Conservation (phyloP, 2,113 vertebrate species). For the Perca fluviatilis region DNA sequence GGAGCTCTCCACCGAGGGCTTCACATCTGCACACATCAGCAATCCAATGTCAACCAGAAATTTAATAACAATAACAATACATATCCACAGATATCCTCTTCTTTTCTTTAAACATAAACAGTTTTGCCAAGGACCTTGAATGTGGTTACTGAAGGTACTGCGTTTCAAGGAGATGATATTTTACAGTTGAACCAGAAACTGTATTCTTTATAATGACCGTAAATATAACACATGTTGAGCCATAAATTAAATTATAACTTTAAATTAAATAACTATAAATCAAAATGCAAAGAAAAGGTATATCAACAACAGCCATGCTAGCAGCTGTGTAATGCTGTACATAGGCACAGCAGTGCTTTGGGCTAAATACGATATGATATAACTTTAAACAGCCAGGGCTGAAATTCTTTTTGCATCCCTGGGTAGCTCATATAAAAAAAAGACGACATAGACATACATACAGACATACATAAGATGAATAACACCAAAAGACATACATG, state of each 20-base stretch:
- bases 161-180: too few relatives aligned
- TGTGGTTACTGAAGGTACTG: not conserved
- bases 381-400: too few relatives aligned
- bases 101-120: not conserved
- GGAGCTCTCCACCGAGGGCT: constrained; percentile 51
- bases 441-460: too few relatives aligned
- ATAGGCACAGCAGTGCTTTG: not conserved
- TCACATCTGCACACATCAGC: constrained; percentile 64
- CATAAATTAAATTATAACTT: too few relatives aligned
- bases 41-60: not conserved
- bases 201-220: not conserved
- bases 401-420: too few relatives aligned
- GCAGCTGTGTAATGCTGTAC: not conserved
- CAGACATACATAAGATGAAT: too few relatives aligned
- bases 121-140: not conserved
- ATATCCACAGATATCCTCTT: not conserved
- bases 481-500: too few relatives aligned
- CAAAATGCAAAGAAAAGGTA: not conserved
- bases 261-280: not conserved
- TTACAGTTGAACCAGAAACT: not conserved
- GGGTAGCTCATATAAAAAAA: too few relatives aligned
- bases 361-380: too few relatives aligned
- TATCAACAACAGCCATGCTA: too few relatives aligned
- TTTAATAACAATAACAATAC: not conserved
- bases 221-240: not conserved